Conservation (phyloP, 2,888 invertebrate species). For the Vandiemenella viatica region DNA sequence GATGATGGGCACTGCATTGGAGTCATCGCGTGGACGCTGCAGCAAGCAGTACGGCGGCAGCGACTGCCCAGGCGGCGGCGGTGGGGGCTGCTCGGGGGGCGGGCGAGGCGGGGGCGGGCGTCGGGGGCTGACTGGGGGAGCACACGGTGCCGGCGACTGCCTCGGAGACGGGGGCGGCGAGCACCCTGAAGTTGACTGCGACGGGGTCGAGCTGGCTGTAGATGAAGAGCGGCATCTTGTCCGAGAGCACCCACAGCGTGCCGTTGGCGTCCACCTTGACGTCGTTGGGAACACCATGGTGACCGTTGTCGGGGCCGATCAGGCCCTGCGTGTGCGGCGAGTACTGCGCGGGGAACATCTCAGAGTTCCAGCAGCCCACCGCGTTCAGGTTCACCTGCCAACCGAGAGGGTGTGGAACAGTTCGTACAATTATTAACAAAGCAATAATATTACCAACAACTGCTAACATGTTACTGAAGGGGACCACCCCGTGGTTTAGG, state of each 20-base stretch:
- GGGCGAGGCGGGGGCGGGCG: background rate
- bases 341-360: conserved; percentile 31
- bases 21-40: too few relatives aligned
- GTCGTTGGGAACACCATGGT: conserved; percentile 63
- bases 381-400: conserved; percentile 60
- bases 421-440: too few relatives aligned
- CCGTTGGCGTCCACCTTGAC: conserved; percentile 55
- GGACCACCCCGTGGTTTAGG: too few relatives aligned
- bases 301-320: conserved; percentile 48
- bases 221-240: conserved; percentile 66
- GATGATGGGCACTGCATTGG: too few relatives aligned
- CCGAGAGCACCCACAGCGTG: conserved; percentile 62
- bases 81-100: too few relatives aligned
- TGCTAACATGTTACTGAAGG: too few relatives aligned
- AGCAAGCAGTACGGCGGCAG: too few relatives aligned
- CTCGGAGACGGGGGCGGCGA: conserved; percentile 40
- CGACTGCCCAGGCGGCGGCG: too few relatives aligned
- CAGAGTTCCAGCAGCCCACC: conserved; percentile 62
- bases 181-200: conserved; percentile 55
- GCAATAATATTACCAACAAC: too few relatives aligned
- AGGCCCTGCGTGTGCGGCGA: background rate
- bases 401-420: too few relatives aligned
- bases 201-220: conserved; percentile 44
- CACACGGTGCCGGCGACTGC: background rate
- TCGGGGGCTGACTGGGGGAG: background rate